Evolutionary conservation across 2,888 invertebrate species (phyloP).

Genomic region (Carpatolechia fugitivella): DNA sequence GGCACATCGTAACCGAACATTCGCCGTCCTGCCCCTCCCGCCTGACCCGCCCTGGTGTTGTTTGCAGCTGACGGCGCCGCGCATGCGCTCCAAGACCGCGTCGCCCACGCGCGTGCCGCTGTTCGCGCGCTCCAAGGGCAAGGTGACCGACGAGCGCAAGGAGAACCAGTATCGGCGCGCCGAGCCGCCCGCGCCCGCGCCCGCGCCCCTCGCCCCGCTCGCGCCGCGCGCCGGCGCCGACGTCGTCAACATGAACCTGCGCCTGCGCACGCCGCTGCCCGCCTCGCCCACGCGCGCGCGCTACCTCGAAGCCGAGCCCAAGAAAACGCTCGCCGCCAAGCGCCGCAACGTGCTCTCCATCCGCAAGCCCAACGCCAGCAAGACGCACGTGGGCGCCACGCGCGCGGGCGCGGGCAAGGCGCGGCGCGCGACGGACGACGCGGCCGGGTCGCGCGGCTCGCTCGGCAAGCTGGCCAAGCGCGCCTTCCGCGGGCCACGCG

Average conservation of each 20-base stretch:
- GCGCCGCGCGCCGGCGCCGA: conserved; percentile 51
- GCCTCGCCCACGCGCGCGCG: conserved; percentile 58
- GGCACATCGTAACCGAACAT: no score
- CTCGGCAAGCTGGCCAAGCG: no score
- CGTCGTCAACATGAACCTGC: conserved; percentile 47
- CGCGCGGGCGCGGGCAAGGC: conserved; percentile 41
- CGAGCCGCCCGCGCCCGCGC: no score
- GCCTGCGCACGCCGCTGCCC: no score
- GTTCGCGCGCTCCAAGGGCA: conserved; percentile 61
- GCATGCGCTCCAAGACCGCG: conserved; percentile 60
- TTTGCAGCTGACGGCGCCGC: conserved; percentile 65
- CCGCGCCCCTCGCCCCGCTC: conserved; percentile 29
- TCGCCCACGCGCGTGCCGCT: conserved; percentile 59
- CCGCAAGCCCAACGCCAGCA: conserved; percentile 63
- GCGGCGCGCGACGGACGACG: conserved; percentile 58
- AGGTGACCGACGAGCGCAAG: conserved; percentile 66
- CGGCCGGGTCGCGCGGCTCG: conserved; percentile 30
- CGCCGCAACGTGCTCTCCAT: conserved; percentile 66
- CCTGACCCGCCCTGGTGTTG: no score
- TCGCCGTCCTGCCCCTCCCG: no score
- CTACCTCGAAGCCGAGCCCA: conserved; percentile 58
- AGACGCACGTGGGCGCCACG: conserved; percentile 42
- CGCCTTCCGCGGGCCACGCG: conserved; percentile 47
- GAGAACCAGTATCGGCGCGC: conserved; percentile 51
- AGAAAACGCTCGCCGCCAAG: conserved; percentile 54